Conservation (phyloP, 2,113 vertebrate species). For the Bubo blakistoni region DNA sequence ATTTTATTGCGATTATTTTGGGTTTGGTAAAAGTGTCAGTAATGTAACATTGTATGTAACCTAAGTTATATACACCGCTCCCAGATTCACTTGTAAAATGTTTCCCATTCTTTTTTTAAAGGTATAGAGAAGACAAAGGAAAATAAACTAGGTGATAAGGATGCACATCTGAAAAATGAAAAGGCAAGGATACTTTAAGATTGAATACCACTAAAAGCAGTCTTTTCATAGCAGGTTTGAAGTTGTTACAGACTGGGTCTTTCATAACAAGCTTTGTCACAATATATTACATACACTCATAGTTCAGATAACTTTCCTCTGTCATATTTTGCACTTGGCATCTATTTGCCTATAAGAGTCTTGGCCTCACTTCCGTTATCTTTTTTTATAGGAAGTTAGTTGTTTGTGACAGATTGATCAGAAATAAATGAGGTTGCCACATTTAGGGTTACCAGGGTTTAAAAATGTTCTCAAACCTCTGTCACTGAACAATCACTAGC, state of each 20-base stretch:
- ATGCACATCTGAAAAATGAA: slow-evolving; percentile 11
- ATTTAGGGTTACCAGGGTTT: not conserved
- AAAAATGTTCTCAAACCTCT: not conserved
- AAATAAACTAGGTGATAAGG: not conserved
- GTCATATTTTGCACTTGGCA: not conserved
- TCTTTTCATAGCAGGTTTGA: not conserved
- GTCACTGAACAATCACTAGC: not conserved
- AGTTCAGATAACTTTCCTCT: not conserved
- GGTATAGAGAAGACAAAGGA: slow-evolving; percentile 16
- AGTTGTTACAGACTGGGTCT: not conserved
- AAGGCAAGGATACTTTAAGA: slow-evolving; percentile 33
- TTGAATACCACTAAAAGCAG: not conserved
- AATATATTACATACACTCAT: not conserved
- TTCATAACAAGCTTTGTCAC: not conserved
- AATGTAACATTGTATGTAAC: not conserved
- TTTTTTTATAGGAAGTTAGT: not conserved
- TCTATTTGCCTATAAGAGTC: not conserved
- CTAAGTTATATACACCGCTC: not conserved
- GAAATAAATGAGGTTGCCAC: not conserved
- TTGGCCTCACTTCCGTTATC: not conserved
- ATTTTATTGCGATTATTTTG: not conserved
- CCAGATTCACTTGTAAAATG: not conserved
- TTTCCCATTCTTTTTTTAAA: not conserved
- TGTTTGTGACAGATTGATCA: not conserved
- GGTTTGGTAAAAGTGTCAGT: not conserved